Evolutionary conservation across 2,888 invertebrate species (phyloP).

Genomic region (Malachius bipustulatus): DNA sequence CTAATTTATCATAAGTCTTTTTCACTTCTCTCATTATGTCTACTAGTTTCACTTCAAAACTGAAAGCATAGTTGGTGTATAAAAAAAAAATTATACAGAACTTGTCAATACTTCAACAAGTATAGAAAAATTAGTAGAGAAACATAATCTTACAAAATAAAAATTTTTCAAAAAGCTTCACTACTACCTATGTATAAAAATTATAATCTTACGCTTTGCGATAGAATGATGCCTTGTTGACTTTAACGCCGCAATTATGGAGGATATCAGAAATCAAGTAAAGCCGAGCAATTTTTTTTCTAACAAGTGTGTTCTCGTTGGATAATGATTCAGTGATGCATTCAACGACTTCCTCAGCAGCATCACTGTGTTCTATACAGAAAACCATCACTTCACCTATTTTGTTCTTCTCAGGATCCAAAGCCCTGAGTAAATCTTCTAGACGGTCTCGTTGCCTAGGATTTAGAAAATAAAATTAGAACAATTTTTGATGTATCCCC

Average conservation of each 20-base stretch:
- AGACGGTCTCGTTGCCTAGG: conserved; percentile 80
- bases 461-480: conserved; percentile 8
- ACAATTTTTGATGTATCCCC: no score
- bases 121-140: no score
- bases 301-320: conserved; percentile 62
- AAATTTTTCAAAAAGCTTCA: no score
- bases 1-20: conserved; percentile 59
- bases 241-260: conserved; percentile 93
- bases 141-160: no score
- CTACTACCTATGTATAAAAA: no score
- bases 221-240: conserved; percentile 91
- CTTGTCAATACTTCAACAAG: no score
- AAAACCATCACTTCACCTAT: conserved; percentile 97
- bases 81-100: no score
- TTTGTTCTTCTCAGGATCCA: conserved; percentile 67
- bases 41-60: conserved; percentile 71
- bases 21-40: conserved; percentile 67
- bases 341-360: conserved; percentile 90
- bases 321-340: conserved; percentile 81
- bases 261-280: conserved; percentile 95
- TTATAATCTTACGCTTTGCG: conserved; percentile 67
- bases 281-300: conserved; percentile 82
- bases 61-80: conserved; percentile 33
- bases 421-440: conserved; percentile 78
- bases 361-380: conserved; percentile 97